Conservation (phyloP, 2,888 invertebrate species). For the Drosophila sordidapex region DNA sequence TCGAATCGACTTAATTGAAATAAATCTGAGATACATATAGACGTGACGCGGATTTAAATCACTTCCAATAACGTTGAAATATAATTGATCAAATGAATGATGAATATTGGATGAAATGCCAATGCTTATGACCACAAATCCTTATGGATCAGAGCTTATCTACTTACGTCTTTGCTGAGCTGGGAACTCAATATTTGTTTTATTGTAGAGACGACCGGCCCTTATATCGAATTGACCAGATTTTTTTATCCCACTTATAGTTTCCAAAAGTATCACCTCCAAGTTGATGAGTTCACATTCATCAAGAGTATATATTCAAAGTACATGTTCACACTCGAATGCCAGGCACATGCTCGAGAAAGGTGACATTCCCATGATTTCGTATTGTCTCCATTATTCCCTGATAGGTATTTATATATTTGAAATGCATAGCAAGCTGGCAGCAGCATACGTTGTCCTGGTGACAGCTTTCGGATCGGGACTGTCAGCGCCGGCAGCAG, state of each 20-base stretch:
- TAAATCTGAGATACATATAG: not conserved
- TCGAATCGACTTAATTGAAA: constrained; percentile 38
- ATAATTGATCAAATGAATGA: not conserved
- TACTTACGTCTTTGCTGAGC: not conserved
- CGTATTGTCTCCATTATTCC: constrained; percentile 7
- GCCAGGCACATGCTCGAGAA: constrained; percentile 2
- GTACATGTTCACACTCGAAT: constrained; percentile 3
- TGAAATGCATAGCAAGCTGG: constrained; percentile 55
- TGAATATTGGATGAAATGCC: not conserved
- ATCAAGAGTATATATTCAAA: not conserved
- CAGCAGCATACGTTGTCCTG: constrained; percentile 6
- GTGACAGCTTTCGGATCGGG: constrained; percentile 19
- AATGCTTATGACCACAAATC: not conserved
- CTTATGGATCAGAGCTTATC: not conserved
- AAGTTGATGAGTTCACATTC: not conserved
- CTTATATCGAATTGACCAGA: not conserved
- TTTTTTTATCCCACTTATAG: not conserved
- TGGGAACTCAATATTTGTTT: not conserved
- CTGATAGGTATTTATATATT: constrained; percentile 52
- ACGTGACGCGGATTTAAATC: not conserved
- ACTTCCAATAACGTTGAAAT: not conserved
- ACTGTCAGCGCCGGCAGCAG: constrained; percentile 46
- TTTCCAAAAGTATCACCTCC: not conserved
- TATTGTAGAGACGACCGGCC: too few species aligned
- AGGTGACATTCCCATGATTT: not conserved